Evolutionary conservation across 2,797 vertebrate genomes (phyloP).

Genomic region (Epinephelus awoara): DNA sequence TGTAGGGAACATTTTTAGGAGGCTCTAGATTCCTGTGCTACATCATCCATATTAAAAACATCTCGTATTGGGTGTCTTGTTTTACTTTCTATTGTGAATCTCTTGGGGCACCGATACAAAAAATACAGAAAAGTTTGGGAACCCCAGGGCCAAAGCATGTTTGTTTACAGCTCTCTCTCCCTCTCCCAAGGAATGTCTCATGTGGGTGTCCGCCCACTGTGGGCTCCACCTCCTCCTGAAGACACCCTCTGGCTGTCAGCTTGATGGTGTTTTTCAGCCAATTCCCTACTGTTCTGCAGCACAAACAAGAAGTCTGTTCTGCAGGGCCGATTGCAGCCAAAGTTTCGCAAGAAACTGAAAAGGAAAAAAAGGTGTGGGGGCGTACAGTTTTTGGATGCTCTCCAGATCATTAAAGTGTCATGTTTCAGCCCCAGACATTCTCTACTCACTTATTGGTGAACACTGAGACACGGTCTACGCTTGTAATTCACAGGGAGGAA

Average conservation of each 20-base stretch:
- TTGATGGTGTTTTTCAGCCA: slow-evolving; percentile 63
- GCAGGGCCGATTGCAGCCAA: slow-evolving; percentile 50
- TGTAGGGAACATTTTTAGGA: no score
- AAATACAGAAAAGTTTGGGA: slow-evolving; percentile 21
- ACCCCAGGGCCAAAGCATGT: slow-evolving; percentile 30
- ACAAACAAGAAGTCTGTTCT: slow-evolving; percentile 77
- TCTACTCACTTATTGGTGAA: slow-evolving; percentile 54
- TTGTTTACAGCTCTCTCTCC: slow-evolving; percentile 63
- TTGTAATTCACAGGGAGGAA: slow-evolving; percentile 64
- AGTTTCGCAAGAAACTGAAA: slow-evolving; percentile 62
- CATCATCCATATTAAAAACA: neutral
- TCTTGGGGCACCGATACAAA: neutral
- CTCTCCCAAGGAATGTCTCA: slow-evolving; percentile 70
- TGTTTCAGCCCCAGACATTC: slow-evolving; percentile 77
- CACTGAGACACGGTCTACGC: slow-evolving; percentile 55
- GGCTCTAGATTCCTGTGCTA: neutral
- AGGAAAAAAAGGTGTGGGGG: slow-evolving; percentile 60
- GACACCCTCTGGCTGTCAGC: slow-evolving; percentile 61
- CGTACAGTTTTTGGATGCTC: slow-evolving; percentile 63
- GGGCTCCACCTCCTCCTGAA: slow-evolving; percentile 51
- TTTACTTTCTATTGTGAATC: neutral
- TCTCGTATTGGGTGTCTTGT: neutral
- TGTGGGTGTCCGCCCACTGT: slow-evolving; percentile 67
- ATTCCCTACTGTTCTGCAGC: slow-evolving; percentile 59
- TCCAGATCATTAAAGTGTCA: slow-evolving; percentile 82